Conservation (phyloP, 2,113 vertebrate species). For the Pomatostomus ruficeps region DNA sequence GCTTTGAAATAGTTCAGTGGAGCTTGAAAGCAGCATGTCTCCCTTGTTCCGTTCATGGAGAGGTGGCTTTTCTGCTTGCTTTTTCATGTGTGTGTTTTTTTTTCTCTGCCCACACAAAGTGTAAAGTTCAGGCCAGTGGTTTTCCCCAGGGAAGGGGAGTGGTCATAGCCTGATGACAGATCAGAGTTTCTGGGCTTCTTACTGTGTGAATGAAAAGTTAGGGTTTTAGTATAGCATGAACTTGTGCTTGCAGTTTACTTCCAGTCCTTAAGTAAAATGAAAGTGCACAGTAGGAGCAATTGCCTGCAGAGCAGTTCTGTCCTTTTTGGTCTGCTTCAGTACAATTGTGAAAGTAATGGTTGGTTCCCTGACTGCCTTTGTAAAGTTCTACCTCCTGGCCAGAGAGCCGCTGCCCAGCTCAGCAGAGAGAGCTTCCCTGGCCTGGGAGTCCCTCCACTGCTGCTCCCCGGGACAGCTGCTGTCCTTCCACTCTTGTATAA, state of each 20-base stretch:
- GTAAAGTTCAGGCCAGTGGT: neutral
- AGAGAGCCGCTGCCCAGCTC: neutral
- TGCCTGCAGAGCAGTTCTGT: neutral
- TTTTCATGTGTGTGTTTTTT: neutral
- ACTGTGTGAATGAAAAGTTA: neutral
- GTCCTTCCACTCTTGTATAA: neutral
- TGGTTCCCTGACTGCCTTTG: neutral
- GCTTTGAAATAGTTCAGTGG: neutral
- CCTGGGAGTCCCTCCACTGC: neutral
- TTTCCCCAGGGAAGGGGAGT: neutral
- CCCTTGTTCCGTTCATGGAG: neutral
- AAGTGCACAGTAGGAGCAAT: neutral
- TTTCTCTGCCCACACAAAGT: too few relatives aligned
- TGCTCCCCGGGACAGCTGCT: neutral
- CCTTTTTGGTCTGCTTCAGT: neutral
- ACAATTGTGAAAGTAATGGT: neutral
- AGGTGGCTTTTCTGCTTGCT: neutral
- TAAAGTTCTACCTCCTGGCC: neutral
- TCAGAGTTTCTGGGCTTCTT: neutral
- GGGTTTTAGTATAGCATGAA: neutral
- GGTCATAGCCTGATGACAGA: neutral
- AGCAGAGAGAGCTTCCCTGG: neutral
- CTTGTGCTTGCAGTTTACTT: neutral
- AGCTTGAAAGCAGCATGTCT: neutral
- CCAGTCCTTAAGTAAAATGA: neutral